Conservation (phyloP, 1,140 invertebrate genomes). For the Drosophila pectinifera region DNA sequence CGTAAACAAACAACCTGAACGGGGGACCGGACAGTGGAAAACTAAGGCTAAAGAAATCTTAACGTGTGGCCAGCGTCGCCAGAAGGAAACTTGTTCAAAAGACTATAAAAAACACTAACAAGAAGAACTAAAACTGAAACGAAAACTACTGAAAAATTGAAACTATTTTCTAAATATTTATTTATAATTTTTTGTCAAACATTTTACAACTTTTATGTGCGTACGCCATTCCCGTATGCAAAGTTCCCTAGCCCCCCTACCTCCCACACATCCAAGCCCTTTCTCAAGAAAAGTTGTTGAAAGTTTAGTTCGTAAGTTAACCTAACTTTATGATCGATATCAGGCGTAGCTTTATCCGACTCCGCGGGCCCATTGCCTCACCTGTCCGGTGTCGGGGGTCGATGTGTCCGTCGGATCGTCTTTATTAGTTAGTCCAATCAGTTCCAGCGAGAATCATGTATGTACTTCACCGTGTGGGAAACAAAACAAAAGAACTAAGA, state of each 20-base stretch:
- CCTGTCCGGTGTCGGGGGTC: not conserved
- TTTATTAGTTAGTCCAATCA: slow-evolving; percentile 75
- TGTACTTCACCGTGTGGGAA: slow-evolving; percentile 57
- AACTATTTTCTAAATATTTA: slow-evolving; percentile 83
- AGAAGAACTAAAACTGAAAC: slow-evolving; percentile 37
- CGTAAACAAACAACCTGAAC: slow-evolving; percentile 38
- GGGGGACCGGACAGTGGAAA: slow-evolving; percentile 37
- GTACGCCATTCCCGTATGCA: slow-evolving; percentile 54
- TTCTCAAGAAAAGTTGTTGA: slow-evolving; percentile 57
- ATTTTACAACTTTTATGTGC: slow-evolving; percentile 62
- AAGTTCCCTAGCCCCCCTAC: not conserved
- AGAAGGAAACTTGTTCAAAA: slow-evolving; percentile 77
- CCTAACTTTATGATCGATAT: slow-evolving; percentile 65
- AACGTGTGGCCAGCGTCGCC: slow-evolving; percentile 37
- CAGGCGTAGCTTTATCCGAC: slow-evolving; percentile 75
- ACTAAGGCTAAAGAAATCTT: slow-evolving; percentile 45
- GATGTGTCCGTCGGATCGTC: slow-evolving; percentile 45
- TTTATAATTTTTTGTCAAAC: slow-evolving; percentile 75
- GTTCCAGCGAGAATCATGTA: slow-evolving; percentile 67
- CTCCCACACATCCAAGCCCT: slow-evolving; percentile 6
- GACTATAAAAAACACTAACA: slow-evolving; percentile 62
- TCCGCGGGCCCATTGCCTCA: slow-evolving; percentile 14
- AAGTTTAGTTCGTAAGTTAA: slow-evolving; percentile 71
- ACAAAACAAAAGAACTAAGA: slow-evolving; percentile 29
- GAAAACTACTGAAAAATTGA: slow-evolving; percentile 42